phyloP scores from a whole-genome alignment of 2,888 invertebrate species.

The Trichacis sp. region DNA sequence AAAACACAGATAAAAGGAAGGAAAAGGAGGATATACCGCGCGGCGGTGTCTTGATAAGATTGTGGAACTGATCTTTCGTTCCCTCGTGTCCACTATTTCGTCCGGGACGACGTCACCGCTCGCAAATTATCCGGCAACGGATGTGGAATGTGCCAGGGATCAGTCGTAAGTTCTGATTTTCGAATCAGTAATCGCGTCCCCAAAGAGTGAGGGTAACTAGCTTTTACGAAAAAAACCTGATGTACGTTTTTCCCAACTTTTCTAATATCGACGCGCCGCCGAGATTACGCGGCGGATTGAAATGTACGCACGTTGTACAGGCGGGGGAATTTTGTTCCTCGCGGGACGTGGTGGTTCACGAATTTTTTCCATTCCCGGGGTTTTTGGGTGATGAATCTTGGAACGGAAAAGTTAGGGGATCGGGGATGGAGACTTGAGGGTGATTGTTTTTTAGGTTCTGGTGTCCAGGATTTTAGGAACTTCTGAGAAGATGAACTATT shows the following conservation, averaged over 20 bases:
- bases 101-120: slow-evolving; percentile 43
- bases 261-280: slow-evolving; percentile 64
- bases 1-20: too few species aligned
- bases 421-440: too few species aligned
- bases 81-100: slow-evolving; percentile 62
- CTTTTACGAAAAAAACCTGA: slow-evolving; percentile 38
- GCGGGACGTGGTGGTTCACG: too few species aligned
- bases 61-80: slow-evolving; percentile 55
- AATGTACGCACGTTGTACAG: slow-evolving; percentile 56
- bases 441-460: too few species aligned
- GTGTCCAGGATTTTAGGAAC: too few species aligned
- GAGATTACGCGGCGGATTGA: slow-evolving; percentile 65
- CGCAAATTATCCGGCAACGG: slow-evolving; percentile 55
- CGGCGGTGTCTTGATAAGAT: slow-evolving; percentile 55
- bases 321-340: too few species aligned
- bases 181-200: slow-evolving; percentile 45
- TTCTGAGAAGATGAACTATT: too few species aligned
- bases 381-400: too few species aligned
- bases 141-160: slow-evolving; percentile 46
- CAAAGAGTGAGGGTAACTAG: slow-evolving; percentile 9
- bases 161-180: slow-evolving; percentile 53
- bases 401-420: too few species aligned
- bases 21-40: slow-evolving; percentile 36
- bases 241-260: slow-evolving; percentile 63
- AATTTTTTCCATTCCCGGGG: too few species aligned